Percentiles rank a stretch among this genome's conserved stretches.
Conservation (phyloP, 1,140 invertebrate species). For the Papilio machaon region DNA sequence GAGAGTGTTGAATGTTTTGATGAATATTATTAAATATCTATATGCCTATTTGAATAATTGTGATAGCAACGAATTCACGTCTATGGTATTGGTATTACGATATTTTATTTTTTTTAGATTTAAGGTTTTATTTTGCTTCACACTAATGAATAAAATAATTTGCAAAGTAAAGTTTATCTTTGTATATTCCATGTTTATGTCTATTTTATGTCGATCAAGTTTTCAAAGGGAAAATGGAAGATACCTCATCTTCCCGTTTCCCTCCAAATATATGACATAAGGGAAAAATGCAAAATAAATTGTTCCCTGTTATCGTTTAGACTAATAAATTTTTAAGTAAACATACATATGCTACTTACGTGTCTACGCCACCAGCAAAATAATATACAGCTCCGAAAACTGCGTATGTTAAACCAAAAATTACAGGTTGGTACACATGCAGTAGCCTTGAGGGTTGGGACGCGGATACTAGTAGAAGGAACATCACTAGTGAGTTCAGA, state of each 20-base stretch:
- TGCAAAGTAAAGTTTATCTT: too few relatives aligned
- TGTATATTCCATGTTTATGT: too few relatives aligned
- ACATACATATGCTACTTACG: constrained; percentile 67
- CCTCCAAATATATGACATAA: not conserved
- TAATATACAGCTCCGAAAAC: constrained; percentile 89
- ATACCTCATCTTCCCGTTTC: too few relatives aligned
- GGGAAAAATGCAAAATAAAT: not conserved
- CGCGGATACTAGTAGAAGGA: constrained; percentile 86
- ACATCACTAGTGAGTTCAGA: constrained; percentile 87
- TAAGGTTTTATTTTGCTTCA: not conserved
- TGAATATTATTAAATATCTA: constrained; percentile 3
- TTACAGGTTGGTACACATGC: constrained; percentile 86
- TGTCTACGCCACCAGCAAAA: constrained; percentile 86
- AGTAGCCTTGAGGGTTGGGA: constrained; percentile 86
- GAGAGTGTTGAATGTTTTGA: not conserved
- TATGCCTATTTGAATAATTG: not conserved
- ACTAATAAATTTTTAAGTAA: not conserved
- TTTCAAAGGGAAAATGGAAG: too few relatives aligned
- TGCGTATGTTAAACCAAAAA: constrained; percentile 84
- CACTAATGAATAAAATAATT: too few relatives aligned
- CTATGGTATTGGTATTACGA: not conserved
- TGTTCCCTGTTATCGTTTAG: not conserved
- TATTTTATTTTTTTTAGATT: not conserved
- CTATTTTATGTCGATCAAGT: too few relatives aligned
- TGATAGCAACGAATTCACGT: not conserved